These are phyloP conservation scores for Antennarius maculatus DNA, from an alignment of 2,797 vertebrate species.

Conservation along the genomic window DNA sequence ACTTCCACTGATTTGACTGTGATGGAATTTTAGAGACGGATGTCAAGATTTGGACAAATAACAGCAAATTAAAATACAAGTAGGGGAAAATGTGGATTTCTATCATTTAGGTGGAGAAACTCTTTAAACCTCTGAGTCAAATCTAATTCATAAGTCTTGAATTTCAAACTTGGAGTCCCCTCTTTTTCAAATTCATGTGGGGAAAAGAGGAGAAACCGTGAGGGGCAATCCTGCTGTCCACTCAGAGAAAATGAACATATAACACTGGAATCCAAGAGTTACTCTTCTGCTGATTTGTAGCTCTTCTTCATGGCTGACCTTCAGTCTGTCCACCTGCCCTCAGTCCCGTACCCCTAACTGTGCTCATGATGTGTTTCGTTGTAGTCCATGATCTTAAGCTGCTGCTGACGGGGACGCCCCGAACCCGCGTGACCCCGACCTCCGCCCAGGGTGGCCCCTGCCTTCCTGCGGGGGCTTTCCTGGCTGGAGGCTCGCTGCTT, in stretches of 20 bases:
- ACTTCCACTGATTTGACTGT: background rate
- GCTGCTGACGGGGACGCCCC: constrained; percentile 86
- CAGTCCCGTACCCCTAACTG: constrained; percentile 81
- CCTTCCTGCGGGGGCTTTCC: constrained; percentile 79
- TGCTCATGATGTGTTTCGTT: constrained; percentile 92
- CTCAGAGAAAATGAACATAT: constrained; percentile 78
- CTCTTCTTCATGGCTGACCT: constrained; percentile 78
- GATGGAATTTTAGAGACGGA: background rate
- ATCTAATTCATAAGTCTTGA: constrained; percentile 11
- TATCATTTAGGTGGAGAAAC: constrained; percentile 9
- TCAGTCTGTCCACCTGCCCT: constrained; percentile 44
- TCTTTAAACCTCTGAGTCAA: constrained; percentile 17
- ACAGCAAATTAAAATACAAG: background rate
- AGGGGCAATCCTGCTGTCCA: constrained; percentile 82
- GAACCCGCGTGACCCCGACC: constrained; percentile 78
- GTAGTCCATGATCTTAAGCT: constrained; percentile 98
- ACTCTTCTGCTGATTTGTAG: constrained; percentile 74
- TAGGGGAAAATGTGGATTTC: background rate
- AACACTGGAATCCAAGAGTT: constrained; percentile 87
- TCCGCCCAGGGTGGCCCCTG: constrained; percentile 76
- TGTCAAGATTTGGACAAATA: background rate
- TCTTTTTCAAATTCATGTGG: constrained; percentile 21
- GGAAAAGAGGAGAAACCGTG: constrained; percentile 24
- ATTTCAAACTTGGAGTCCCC: constrained; percentile 29
- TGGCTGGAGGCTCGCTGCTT: constrained; percentile 69